Evolutionary conservation across 2,888 invertebrate genomes (phyloP).

Genomic region (Globia sparganii): DNA sequence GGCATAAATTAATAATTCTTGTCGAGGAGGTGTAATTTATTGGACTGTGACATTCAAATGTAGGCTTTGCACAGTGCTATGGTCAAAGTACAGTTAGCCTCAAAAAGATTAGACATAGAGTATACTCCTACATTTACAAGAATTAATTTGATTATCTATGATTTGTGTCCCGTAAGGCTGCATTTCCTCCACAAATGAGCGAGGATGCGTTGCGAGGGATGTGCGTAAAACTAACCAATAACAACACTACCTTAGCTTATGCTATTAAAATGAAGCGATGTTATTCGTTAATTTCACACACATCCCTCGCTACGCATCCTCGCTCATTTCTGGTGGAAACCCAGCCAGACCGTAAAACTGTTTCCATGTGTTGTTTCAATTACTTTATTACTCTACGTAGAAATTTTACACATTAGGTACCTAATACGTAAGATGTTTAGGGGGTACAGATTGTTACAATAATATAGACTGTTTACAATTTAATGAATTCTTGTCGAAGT

Average conservation of each 20-base stretch:
- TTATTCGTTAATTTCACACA: no score
- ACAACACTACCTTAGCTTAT: no score
- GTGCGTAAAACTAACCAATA: no score
- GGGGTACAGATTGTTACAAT: neutral
- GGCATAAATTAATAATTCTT: constrained; percentile 1
- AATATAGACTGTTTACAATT: neutral
- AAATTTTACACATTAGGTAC: neutral
- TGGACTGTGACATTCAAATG: neutral
- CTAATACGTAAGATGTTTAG: neutral
- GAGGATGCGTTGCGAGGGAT: no score
- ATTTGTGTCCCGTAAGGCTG: neutral
- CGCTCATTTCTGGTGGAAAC: no score
- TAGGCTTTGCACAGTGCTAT: neutral
- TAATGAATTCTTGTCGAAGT: neutral
- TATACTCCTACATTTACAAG: neutral
- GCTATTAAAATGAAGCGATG: no score
- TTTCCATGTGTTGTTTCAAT: neutral
- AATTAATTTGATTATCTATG: no score
- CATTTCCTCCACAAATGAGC: no score
- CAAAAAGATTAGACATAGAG: neutral
- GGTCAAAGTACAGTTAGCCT: neutral
- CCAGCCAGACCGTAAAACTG: neutral
- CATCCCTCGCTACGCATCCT: no score
- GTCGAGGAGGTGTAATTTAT: constrained; percentile 12
- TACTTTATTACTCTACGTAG: neutral